Evolutionary conservation across 2,888 invertebrate genomes (phyloP), one percentile per base, ranked within the genome.

Genomic region (Drosophila histrio): DNA sequence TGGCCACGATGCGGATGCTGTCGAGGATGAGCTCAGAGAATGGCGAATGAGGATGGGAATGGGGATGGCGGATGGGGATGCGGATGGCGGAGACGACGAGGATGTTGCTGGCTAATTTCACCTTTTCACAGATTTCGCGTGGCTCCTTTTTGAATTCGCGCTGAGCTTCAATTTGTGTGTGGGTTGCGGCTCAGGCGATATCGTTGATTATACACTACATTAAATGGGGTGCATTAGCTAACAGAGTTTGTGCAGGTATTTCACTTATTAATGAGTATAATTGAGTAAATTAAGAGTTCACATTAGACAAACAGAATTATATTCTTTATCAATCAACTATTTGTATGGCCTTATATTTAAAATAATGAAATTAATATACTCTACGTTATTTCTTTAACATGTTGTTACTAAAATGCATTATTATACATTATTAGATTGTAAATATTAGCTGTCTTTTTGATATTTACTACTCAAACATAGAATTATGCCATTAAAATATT

Each of bases 91-190:
- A 43, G 26, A 53, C 15, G 44, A 26, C 53, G 57, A 54, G 39
- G 65, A 59, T 58, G 68, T 69, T 67, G 83, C 44, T 71, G 62
- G 83, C 87, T 87, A 85, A 85, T 85, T 87, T 87, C 77, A 75
- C 77, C 85, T 87, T 87, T 87, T 84, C 83, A 79, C 81, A 87
- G 82, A 77, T 76, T 63, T 67, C 59, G 65, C 69, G 50, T 41
- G 61, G 63, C 65, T 78, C 43, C 58, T 62, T 65, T 60, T 67
- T 53, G 54, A 49, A 41, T 24, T 46, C 54, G 44, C 61, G 17
- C 38, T 56, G 59, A 24, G 65, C 58, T 59, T 65, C 50, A 46
- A 62, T 58, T 47, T 72, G 52, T 60, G 59, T 47, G 47, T 73
- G 66, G 77, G 80, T 79, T 71, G 77, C 28, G 24, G 50, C 30